Evolutionary conservation across 53 echinoderm and acorn worm species (phyloP).

Genomic region (Luidia sarsii): DNA sequence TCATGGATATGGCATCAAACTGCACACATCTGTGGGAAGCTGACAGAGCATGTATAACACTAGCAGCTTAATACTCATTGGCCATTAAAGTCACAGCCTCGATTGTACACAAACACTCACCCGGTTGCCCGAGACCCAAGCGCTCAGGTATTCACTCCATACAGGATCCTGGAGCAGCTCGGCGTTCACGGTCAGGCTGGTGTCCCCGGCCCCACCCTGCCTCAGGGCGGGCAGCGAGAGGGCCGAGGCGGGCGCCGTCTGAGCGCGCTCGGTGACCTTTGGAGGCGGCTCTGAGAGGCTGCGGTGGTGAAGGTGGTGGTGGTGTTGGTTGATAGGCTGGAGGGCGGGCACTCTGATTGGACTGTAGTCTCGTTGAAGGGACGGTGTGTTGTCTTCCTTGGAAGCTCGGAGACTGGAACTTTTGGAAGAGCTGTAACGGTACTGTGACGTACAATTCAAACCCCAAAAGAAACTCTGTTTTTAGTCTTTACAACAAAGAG

Average conservation of each 20-base stretch:
- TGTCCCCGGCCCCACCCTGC: conserved; percentile 72
- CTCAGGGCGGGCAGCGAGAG: conserved; percentile 46
- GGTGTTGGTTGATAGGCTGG: not conserved
- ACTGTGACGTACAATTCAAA: not conserved
- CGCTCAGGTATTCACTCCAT: conserved; percentile 83
- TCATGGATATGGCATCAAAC: too few species aligned
- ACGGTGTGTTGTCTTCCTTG: conserved; percentile 11
- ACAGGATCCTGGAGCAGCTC: conserved; percentile 72
- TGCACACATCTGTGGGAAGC: too few species aligned
- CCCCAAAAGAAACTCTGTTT: too few species aligned
- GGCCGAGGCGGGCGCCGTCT: conserved; percentile 33
- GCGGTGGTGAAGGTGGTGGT: conserved; percentile 16
- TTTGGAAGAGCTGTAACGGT: conserved; percentile 54
- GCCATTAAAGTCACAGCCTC: too few species aligned
- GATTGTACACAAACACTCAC: too few species aligned
- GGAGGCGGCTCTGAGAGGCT: conserved; percentile 42
- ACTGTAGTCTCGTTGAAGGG: not conserved
- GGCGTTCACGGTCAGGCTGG: conserved; percentile 83
- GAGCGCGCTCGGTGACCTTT: conserved; percentile 34
- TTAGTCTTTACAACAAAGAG: too few species aligned
- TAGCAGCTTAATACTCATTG: too few species aligned
- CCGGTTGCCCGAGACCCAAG: conserved; percentile 88
- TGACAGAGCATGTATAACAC: too few species aligned
- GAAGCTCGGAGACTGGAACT: conserved; percentile 44
- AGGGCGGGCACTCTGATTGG: conserved; percentile 5